phyloP scores from a whole-genome alignment of 2,888 invertebrate genomes.

The Agrypnus murinus region DNA sequence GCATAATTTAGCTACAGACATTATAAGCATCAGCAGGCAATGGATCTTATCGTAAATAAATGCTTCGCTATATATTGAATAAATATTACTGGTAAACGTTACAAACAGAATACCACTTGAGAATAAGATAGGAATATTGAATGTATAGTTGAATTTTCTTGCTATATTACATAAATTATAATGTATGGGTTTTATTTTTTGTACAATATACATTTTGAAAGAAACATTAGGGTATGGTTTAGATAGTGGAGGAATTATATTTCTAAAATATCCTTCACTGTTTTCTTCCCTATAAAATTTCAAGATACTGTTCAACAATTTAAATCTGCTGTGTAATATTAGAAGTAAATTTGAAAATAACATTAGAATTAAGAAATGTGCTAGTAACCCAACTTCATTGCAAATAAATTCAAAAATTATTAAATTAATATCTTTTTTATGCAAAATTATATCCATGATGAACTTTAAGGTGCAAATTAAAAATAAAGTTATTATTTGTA shows the following conservation, averaged over 20 bases:
- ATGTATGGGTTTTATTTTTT: background rate
- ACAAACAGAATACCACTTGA: background rate
- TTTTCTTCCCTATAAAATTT: background rate
- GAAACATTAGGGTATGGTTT: background rate
- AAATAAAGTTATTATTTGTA: background rate
- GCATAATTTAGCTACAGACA: background rate
- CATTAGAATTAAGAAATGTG: background rate
- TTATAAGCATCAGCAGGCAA: background rate
- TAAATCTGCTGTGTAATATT: background rate
- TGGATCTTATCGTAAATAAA: background rate
- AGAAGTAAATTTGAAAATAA: background rate
- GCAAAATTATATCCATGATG: background rate
- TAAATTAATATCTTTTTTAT: background rate
- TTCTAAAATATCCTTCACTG: background rate
- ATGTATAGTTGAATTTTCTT: background rate
- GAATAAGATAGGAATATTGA: background rate
- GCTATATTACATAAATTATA: background rate
- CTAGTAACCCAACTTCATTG: background rate
- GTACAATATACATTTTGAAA: background rate
- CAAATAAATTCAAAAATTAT: constrained; percentile 1
- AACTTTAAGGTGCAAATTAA: background rate
- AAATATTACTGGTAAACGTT: background rate
- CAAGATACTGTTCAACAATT: background rate
- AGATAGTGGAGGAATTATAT: background rate
- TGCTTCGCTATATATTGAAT: background rate